Percentiles rank a stretch among this genome's conserved stretches.
Conservation (phyloP, 2,113 vertebrate genomes). For the Etheostoma spectabile region DNA sequence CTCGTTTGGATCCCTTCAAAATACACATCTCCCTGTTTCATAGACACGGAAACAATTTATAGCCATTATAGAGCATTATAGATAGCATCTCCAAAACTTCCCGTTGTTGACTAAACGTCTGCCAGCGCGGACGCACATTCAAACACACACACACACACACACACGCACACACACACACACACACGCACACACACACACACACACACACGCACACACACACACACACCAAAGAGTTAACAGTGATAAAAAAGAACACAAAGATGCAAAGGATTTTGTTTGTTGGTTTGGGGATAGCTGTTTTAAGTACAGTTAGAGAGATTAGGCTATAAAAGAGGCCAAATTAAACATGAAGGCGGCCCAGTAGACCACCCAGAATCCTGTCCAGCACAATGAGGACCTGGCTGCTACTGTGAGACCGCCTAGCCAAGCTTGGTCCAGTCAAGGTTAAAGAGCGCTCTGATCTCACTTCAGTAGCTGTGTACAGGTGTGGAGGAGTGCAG, state of each 20-base stretch:
- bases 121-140: slow-evolving; percentile 66
- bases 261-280: slow-evolving; percentile 82
- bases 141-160: slow-evolving; percentile 30
- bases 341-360: slow-evolving; percentile 67
- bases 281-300: slow-evolving; percentile 69
- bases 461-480: background rate
- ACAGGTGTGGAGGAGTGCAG: background rate
- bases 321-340: slow-evolving; percentile 78
- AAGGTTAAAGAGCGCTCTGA: background rate
- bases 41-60: slow-evolving; percentile 93
- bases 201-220: slow-evolving; percentile 18
- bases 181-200: slow-evolving; percentile 39
- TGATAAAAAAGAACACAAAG: slow-evolving; percentile 71
- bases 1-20: slow-evolving; percentile 87
- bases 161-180: slow-evolving; percentile 32
- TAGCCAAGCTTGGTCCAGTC: background rate
- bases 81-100: slow-evolving; percentile 86
- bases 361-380: slow-evolving; percentile 88
- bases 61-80: slow-evolving; percentile 89
- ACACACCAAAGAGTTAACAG: slow-evolving; percentile 53
- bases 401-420: slow-evolving; percentile 20
- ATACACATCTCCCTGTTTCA: slow-evolving; percentile 87
- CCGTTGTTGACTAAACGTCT: slow-evolving; percentile 82
- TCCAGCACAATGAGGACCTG: slow-evolving; percentile 37
- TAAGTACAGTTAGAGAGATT: slow-evolving; percentile 81